Evolutionary conservation across 2,888 invertebrate species (phyloP).

Genomic region (Chaetoderma sp.): DNA sequence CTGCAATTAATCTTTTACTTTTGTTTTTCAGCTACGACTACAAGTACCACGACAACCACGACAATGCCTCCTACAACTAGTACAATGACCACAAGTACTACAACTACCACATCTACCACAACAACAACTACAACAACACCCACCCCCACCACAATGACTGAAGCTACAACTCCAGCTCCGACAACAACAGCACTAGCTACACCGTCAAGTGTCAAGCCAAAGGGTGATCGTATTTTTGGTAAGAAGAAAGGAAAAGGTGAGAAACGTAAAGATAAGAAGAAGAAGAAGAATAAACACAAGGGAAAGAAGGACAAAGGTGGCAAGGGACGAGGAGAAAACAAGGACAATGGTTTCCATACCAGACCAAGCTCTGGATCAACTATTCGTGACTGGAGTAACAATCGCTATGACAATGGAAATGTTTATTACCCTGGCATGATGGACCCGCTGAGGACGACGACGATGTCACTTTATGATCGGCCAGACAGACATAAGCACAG

Average conservation of each 20-base stretch:
- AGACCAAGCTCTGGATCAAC: too few relatives aligned
- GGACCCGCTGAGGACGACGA: too few relatives aligned
- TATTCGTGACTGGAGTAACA: too few relatives aligned
- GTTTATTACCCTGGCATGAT: too few relatives aligned
- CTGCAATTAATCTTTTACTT: too few relatives aligned
- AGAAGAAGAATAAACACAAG: slow-evolving; percentile 19
- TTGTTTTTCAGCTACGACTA: slow-evolving; percentile 40
- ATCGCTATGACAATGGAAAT: too few relatives aligned
- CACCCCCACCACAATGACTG: slow-evolving; percentile 18
- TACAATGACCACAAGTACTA: slow-evolving; percentile 38
- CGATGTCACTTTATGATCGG: too few relatives aligned
- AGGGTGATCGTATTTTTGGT: background rate
- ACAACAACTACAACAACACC: slow-evolving; percentile 29
- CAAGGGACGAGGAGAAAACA: background rate
- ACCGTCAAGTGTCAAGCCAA: slow-evolving; percentile 7
- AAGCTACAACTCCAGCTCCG: slow-evolving; percentile 5
- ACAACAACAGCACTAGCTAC: slow-evolving; percentile 9
- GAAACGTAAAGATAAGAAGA: background rate
- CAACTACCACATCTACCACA: too few relatives aligned
- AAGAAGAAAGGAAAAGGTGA: background rate
- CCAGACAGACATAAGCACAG: too few relatives aligned
- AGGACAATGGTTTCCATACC: background rate
- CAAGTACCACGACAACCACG: slow-evolving; percentile 42
- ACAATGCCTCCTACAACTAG: slow-evolving; percentile 41
- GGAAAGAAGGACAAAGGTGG: slow-evolving; percentile 15